Evolutionary conservation across 2,113 vertebrate genomes (phyloP).

Genomic region (Dendrocopos noguchii): DNA sequence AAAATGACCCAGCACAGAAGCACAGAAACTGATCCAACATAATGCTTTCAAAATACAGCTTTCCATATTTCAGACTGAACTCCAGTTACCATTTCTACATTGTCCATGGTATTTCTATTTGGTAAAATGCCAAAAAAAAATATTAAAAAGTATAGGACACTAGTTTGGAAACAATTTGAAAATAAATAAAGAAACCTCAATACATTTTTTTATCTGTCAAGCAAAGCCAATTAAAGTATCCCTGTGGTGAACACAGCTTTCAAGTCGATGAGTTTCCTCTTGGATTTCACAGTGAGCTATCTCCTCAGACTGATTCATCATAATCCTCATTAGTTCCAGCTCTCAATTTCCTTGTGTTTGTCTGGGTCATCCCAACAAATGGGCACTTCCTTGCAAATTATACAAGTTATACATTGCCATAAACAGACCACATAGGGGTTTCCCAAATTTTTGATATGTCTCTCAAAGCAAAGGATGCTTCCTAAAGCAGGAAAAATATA

Average conservation of each 20-base stretch:
- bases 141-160: background rate
- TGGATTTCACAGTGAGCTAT: background rate
- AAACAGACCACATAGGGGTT: background rate
- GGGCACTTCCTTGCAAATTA: background rate
- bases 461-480: background rate
- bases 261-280: background rate
- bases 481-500: background rate
- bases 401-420: background rate
- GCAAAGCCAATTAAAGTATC: conserved; percentile 21
- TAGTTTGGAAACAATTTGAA: background rate
- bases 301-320: conserved; percentile 25
- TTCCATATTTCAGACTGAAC: background rate
- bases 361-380: background rate
- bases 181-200: background rate
- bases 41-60: background rate
- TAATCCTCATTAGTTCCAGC: conserved; percentile 10
- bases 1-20: background rate
- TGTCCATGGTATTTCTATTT: background rate
- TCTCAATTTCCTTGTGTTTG: background rate
- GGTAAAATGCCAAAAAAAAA: background rate
- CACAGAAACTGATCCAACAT: background rate
- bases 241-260: background rate
- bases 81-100: background rate
- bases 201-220: background rate
- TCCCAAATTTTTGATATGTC: background rate